Conservation (phyloP, 2,797 vertebrate genomes). For the Gallinago nigripennis region DNA sequence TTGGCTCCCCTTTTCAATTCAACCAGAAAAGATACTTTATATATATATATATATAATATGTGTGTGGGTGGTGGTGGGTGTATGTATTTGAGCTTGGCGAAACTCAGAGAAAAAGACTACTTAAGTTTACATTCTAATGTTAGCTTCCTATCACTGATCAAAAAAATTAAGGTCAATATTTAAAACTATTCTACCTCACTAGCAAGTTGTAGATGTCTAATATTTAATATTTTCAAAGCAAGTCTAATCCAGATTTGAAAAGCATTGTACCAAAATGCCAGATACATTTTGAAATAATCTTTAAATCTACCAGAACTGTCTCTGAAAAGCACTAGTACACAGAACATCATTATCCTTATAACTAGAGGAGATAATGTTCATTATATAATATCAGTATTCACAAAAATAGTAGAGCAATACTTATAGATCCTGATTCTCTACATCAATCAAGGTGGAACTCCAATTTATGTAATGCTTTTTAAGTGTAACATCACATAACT, state of each 20-base stretch:
- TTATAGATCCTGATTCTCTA: not conserved
- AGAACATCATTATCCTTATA: not conserved
- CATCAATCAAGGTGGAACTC: not conserved
- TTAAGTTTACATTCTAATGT: not conserved
- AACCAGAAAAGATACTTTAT: not conserved
- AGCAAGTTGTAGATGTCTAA: not conserved
- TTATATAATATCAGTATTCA: not conserved
- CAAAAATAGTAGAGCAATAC: not conserved
- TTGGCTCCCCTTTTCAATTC: not conserved
- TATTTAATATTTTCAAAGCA: conserved; percentile 2
- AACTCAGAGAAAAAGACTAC: not conserved
- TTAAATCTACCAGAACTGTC: conserved; percentile 44
- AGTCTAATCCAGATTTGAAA: conserved; percentile 56
- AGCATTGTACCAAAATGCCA: not conserved
- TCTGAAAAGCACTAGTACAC: conserved; percentile 17
- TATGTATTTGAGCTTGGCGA: not conserved
- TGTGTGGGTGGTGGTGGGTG: too few relatives aligned
- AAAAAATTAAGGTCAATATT: not conserved
- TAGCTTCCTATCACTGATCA: not conserved
- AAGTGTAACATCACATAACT: not conserved
- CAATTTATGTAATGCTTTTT: not conserved
- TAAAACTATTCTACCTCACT: not conserved
- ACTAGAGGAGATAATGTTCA: not conserved
- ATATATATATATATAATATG: not conserved
- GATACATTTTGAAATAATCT: conserved; percentile 43